Evolutionary conservation across 2,113 vertebrate species (phyloP), one percentile per base, ranked within the genome.

Genomic region (Holacanthus passer): DNA sequence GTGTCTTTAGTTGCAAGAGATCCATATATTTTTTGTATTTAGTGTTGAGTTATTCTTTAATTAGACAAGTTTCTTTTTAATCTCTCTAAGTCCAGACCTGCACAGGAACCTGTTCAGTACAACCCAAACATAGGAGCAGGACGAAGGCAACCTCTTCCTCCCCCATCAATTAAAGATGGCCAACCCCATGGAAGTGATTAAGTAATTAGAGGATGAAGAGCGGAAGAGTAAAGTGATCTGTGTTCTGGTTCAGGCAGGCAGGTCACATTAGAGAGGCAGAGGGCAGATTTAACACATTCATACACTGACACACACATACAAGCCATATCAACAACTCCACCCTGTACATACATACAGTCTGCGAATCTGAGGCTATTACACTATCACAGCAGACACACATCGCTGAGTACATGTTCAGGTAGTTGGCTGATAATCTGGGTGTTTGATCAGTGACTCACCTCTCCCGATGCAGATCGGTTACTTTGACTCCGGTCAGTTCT

Each of bases 381-480:
- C 41, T 32, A 32, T 67, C 68, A 58, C 6, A 65, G 20, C 32
- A 70, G 69, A 79, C 64, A 29, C 24, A 82, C 43, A 32, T 22
- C 29, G 9, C 60, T 16, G 45, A 60, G 31, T n/a, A 45, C 9
- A 48, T 48, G 53, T 60, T 66, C 29, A 74, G 39, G 43, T 63
- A 50, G 60, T 14, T 37, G 31, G n/a, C 32, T 41, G 83, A 73
- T 74, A 31, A 81, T 53, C 71, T 69, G 3, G 0, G 24, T 4
- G 68, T 22, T 27, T 35, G 48, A 83, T 81, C 75, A 14, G 66
- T 87, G 89, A 95, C 95, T 90, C 73, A 99, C 98, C 94, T 99
- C 91, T 99, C 98, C 87, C 98, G 95, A 90, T 99, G 98, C 70
- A 99, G 96, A 95, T 99, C 98, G 0, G 96, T 95, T 71, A 98